Evolutionary conservation across 2,888 invertebrate species (phyloP).

Genomic region (Scrobipalpa atriplicella): DNA sequence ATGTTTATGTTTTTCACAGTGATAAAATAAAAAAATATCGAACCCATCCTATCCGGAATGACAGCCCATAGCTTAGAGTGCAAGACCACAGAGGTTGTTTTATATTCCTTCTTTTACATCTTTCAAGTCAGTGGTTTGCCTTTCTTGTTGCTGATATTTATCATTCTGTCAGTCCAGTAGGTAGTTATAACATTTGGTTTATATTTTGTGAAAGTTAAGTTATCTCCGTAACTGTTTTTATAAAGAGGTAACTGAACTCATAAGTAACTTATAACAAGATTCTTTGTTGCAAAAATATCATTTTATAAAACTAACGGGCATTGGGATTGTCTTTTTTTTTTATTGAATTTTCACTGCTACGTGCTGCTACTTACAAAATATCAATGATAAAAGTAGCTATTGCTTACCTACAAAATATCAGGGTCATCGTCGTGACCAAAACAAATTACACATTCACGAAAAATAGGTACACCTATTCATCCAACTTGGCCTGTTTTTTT

Average conservation of each 20-base stretch:
- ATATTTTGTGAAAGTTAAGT: slow-evolving; percentile 1
- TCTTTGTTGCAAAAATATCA: background rate
- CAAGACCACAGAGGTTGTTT: no score
- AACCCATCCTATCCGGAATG: no score
- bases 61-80: no score
- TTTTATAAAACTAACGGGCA: background rate
- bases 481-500: no score
- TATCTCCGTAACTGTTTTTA: background rate
- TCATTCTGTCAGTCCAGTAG: slow-evolving; percentile 5
- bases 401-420: no score
- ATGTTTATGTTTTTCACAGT: no score
- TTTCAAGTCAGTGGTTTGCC: background rate
- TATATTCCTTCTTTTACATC: no score
- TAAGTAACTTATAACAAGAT: background rate
- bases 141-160: slow-evolving; percentile 4
- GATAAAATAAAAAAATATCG: no score
- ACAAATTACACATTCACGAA: no score
- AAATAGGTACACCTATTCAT: no score
- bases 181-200: background rate
- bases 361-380: background rate
- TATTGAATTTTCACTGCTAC: background rate
- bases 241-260: slow-evolving; percentile 3
- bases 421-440: no score
- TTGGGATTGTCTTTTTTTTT: background rate
- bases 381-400: no score